Evolutionary conservation across 2,797 vertebrate species (phyloP), one percentile per base, ranked within the genome.

Genomic region (Clarias pachynema): DNA sequence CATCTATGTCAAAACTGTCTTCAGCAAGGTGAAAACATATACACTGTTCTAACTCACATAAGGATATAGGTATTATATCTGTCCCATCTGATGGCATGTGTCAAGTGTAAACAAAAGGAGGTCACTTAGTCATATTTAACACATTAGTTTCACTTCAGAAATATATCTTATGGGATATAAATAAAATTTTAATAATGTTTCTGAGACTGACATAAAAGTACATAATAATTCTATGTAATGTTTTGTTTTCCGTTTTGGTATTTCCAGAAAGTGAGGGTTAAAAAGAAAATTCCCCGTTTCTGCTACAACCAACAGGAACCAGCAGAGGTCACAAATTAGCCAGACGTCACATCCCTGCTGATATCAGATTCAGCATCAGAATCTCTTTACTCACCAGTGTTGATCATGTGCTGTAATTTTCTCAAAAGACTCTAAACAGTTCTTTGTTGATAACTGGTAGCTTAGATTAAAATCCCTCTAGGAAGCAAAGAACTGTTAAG

Each of bases 1-100:
- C 24, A 98, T 99, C 93, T 99, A 99, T 87, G 96, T 99, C 90
- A 99, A 99, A 95, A 99, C 97, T 10, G 96, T 99, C 93, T 99
- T 99, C 95, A 94, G 96, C 93, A 98, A 99, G 97, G 97, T 96
- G 85, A 59, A 59, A 20, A 80, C n/a, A 65, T 37, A n/a, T 20
- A 37, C 18, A 53, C n/a, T 53, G 14, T 29, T 18, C 49, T 56
- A 29, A 82, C 66, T 2, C 66, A 31, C 12, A 9, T 6, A 5
- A 8, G 12, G 29, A 15, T 40, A 10, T 22, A 78, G 10, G 2
- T 37, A 78, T 60, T 57, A 4, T 31, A 31, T 24, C 18, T 24
- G 20, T 59, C 53, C 31, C 10, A 7, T 78, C 31, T 60, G 10
- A 22, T 24, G 20, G 4, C 31, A 16, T 0, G 0, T 24, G 20